A percentile compares a stretch with the other conserved stretches of the same genome.
These are phyloP conservation scores for Callaeas wilsoni DNA, from an alignment of 2,113 vertebrate genomes.

Conservation along the genomic window DNA sequence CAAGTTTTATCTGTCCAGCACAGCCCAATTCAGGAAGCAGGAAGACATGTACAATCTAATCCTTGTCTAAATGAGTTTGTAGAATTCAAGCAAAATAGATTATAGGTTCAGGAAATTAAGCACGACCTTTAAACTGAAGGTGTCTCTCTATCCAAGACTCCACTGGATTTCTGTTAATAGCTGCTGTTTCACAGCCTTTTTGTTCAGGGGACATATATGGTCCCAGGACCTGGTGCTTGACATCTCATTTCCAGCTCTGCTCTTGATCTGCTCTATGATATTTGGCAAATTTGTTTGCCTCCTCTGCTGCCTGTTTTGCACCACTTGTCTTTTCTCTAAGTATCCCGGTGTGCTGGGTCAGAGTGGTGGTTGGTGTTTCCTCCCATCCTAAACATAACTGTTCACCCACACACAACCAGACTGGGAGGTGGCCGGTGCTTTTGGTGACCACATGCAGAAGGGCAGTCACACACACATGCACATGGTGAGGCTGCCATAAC, in stretches of 20 bases:
- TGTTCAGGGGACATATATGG: background rate
- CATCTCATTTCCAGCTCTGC: background rate
- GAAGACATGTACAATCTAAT: background rate
- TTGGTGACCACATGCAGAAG: background rate
- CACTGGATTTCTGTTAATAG: background rate
- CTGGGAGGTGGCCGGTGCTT: background rate
- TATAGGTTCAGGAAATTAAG: background rate
- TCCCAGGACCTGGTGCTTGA: background rate
- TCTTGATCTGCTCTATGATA: background rate
- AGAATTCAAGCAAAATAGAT: background rate
- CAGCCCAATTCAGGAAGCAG: background rate
- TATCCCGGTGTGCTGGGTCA: background rate
- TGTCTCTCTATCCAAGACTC: background rate
- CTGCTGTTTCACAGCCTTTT: background rate
- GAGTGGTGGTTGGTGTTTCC: background rate
- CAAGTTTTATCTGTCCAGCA: background rate
- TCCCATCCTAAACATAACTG: background rate
- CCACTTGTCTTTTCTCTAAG: background rate
- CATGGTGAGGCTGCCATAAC: fast-evolving
- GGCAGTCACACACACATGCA: background rate
- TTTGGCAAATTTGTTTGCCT: background rate
- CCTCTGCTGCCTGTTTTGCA: background rate
- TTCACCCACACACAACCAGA: background rate
- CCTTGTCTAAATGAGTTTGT: background rate
- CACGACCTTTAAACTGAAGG: background rate